Percentiles rank a stretch among this genome's conserved stretches.
Conservation (phyloP, 2,113 vertebrate species). For the Athene cunicularia region DNA sequence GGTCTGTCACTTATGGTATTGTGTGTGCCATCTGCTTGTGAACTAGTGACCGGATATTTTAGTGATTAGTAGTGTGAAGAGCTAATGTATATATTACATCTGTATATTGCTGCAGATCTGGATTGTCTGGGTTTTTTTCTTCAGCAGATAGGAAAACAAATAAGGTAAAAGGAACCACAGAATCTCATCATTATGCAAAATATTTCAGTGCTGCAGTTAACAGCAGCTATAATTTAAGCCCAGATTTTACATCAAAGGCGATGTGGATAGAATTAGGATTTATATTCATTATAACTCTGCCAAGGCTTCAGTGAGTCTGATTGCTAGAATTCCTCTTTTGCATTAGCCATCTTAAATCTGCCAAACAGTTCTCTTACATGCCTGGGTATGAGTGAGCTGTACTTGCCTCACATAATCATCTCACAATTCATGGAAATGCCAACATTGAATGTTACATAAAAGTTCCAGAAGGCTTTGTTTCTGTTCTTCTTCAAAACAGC, state of each 20-base stretch:
- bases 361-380: neutral
- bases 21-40: neutral
- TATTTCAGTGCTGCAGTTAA: slow-evolving; percentile 14
- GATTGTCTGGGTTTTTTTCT: neutral
- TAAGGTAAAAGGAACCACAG: neutral
- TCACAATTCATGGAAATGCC: slow-evolving; percentile 2
- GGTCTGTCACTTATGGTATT: neutral
- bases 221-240: slow-evolving; percentile 19
- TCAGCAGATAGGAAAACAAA: neutral
- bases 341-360: neutral
- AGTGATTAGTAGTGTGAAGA: neutral
- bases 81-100: neutral
- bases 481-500: slow-evolving; percentile 13
- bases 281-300: slow-evolving; percentile 33
- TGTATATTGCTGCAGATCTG: neutral
- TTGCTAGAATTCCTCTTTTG: slow-evolving; percentile 40
- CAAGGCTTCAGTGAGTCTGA: neutral
- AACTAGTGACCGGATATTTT: neutral
- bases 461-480: slow-evolving; percentile 38
- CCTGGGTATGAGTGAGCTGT: neutral
- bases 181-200: slow-evolving; percentile 25
- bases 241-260: slow-evolving; percentile 38
- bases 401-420: slow-evolving; percentile 19
- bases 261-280: slow-evolving; percentile 34
- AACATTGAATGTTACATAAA: neutral